Base-by-base conservation (phyloP, 1,140 invertebrate genomes). In the Philopotamus ludificatus region DNA sequence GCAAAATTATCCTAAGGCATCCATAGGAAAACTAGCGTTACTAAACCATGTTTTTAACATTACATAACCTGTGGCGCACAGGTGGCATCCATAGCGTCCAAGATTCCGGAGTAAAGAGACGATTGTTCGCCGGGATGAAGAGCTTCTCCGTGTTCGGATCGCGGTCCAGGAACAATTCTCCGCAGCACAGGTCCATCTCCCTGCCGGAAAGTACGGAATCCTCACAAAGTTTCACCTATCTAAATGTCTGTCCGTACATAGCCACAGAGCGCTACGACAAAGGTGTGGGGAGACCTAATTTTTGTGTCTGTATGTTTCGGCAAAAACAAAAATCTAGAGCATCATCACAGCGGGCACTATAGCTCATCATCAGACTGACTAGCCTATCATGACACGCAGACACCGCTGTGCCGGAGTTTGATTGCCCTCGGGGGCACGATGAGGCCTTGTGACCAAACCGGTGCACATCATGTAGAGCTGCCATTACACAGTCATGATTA, bases 121-220 rank as follows among this genome's bases (percentile, higher is more conserved):
- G 86, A 25, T 80, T 89, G 70, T 89, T 89, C 80, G 87, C 87
- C 72, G 87, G 87, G 49, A 86, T 89, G 81, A 86, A 87, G 77
- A 88, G 86, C 74, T 79, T 89, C 71, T 88, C 87, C 69, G 85
- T 87, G 72, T 89, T 88, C 79, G 86, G 86, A 67, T 84, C 83
- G 67, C 81, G 85, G 57, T 81, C 85, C 68, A 81, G 85, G 68
- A 82, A 82, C 74, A 82, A 82, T 73, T 85, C 89, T 74, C 86
- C 87, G 71, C 86, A 87, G 76, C 84, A 88, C 80, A 86, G 86
- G 73, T 89, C 88, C 79, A 89, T 89, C 80, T 89, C 87, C 73
- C 84, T 89, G 74, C 88, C 88, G 75, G 87, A 90, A 89, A 90
- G 88, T 90, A 90, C 84, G 84, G 65, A 66, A 61, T 61, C 62